Conservation (phyloP, 1,140 invertebrate species). For the Ladona fulva region DNA sequence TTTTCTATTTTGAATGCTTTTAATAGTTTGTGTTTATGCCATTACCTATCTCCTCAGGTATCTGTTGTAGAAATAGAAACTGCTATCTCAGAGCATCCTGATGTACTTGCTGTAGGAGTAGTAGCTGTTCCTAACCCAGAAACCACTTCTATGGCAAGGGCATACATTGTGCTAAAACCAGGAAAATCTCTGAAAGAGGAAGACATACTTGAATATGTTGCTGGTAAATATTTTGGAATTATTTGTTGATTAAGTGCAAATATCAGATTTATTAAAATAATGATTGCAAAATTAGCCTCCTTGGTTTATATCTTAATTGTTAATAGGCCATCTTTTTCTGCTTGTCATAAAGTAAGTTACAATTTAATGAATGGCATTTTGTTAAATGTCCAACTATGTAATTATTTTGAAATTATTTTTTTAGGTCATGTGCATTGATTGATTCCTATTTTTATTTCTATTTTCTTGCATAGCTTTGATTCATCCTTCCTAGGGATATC, state of each 20-base stretch:
- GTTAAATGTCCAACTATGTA: not conserved
- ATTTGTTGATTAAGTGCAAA: not conserved
- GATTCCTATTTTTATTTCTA: not conserved
- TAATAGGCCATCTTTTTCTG: too few species aligned
- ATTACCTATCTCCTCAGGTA: conserved; percentile 20
- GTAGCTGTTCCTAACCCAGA: conserved; percentile 22
- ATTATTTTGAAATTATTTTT: not conserved
- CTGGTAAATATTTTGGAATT: not conserved
- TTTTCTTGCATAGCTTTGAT: too few species aligned
- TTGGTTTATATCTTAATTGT: too few species aligned
- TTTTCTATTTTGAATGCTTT: not conserved
- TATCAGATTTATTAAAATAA: not conserved
- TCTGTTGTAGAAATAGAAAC: conserved; percentile 24
- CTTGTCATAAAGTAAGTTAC: not conserved
- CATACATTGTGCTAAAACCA: conserved; percentile 8
- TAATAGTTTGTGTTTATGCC: not conserved
- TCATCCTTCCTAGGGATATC: not conserved
- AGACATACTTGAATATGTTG: conserved; percentile 7
- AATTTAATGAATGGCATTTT: not conserved
- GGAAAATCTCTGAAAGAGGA: not conserved
- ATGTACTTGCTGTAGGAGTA: not conserved
- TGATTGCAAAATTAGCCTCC: too few species aligned
- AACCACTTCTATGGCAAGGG: not conserved
- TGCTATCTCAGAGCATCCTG: conserved; percentile 8
- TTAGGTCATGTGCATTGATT: not conserved